phyloP scores from a whole-genome alignment of 2,113 vertebrate species.

The Rhizomys pruinosus region DNA sequence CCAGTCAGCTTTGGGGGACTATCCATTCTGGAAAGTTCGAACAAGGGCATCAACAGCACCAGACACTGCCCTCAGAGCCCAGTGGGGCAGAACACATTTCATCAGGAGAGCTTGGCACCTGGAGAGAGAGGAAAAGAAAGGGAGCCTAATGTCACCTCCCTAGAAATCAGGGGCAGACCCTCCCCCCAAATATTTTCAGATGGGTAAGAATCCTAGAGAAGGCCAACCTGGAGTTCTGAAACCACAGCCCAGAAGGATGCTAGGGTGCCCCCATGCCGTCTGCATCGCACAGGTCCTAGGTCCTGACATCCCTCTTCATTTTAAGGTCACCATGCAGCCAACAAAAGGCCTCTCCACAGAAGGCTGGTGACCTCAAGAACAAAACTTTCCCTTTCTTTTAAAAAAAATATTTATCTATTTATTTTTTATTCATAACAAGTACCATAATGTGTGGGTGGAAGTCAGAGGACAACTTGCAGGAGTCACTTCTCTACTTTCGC shows the following conservation, averaged over 20 bases:
- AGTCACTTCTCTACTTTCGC: background rate
- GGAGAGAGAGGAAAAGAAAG: slow-evolving; percentile 82
- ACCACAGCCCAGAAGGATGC: background rate
- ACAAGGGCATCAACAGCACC: slow-evolving; percentile 84
- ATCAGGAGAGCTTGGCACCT: slow-evolving; percentile 85
- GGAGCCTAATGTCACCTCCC: slow-evolving; percentile 81
- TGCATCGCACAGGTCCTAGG: background rate
- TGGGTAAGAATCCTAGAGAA: background rate
- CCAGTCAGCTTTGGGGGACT: slow-evolving; percentile 94
- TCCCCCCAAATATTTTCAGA: slow-evolving; percentile 47
- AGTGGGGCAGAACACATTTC: slow-evolving; percentile 78
- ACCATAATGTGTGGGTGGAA: background rate
- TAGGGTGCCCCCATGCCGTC: background rate
- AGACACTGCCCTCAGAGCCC: slow-evolving; percentile 82
- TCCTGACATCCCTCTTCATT: background rate
- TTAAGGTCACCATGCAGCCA: background rate
- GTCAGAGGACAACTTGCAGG: background rate
- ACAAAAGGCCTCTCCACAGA: slow-evolving; percentile 11
- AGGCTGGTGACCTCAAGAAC: background rate
- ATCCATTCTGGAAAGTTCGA: slow-evolving; percentile 90
- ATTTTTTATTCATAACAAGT: background rate
- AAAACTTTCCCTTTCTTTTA: background rate
- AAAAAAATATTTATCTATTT: background rate
- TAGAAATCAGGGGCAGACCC: slow-evolving; percentile 54
- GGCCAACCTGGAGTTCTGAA: background rate